These are phyloP conservation scores for Sebastes vulpes DNA, from an alignment of 2,797 vertebrate genomes.

Conservation along the genomic window DNA sequence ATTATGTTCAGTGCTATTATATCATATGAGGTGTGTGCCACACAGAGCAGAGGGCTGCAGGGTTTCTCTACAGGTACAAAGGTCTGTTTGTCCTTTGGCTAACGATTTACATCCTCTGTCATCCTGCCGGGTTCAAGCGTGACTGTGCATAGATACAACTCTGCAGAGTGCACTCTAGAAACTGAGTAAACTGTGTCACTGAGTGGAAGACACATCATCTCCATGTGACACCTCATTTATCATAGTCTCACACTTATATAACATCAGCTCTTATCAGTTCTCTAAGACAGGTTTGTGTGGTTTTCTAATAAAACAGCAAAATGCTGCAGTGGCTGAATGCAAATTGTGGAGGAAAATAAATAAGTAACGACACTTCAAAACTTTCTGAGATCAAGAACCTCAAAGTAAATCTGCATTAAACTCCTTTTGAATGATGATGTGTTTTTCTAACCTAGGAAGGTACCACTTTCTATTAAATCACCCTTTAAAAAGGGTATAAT, in stretches of 20 bases:
- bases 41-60: not conserved
- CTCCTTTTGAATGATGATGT: not conserved
- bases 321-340: not conserved
- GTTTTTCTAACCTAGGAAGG: not conserved
- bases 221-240: not conserved
- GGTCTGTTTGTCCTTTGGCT: conserved; percentile 80
- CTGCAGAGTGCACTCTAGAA: not conserved
- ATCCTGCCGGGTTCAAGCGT: not conserved
- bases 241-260: not conserved
- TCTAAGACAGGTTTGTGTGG: not conserved
- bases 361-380: not conserved
- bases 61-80: conserved; percentile 58
- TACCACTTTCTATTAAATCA: too few relatives aligned
- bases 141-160: conserved; percentile 9
- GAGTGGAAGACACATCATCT: conserved; percentile 14
- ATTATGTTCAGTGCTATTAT: not conserved
- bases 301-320: not conserved
- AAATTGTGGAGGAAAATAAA: not conserved
- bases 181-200: conserved; percentile 3
- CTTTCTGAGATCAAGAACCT: not conserved
- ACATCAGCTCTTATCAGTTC: not conserved
- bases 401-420: not conserved
- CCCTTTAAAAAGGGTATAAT: not conserved
- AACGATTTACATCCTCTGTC: conserved; percentile 75
- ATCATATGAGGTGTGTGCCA: conserved; percentile 15